phyloP scores from a whole-genome alignment of 2,888 invertebrate genomes.

The Cantharis rufa region DNA sequence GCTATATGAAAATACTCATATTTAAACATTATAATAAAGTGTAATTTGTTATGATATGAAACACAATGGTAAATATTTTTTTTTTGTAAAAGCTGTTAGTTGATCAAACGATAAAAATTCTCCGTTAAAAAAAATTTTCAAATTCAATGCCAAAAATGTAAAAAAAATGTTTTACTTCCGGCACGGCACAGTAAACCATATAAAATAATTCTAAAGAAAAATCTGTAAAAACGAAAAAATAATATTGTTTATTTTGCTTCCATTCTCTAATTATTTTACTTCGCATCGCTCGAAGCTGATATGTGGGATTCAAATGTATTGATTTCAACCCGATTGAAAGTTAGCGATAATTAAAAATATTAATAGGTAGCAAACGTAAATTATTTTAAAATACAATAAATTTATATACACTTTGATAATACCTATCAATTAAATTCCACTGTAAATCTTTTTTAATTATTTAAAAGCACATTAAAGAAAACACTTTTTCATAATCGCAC shows the following conservation, averaged over 20 bases:
- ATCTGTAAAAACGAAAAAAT: neutral
- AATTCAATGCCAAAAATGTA: neutral
- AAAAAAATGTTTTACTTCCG: neutral
- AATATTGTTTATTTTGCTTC: neutral
- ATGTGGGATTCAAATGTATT: too few species aligned
- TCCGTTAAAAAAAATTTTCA: neutral
- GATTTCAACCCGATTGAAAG: neutral
- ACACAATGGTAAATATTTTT: neutral
- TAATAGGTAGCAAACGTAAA: too few species aligned
- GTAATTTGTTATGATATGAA: neutral
- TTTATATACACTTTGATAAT: neutral
- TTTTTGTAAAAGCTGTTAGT: neutral
- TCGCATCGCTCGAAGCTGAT: too few species aligned
- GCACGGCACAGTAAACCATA: neutral
- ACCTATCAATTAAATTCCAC: neutral
- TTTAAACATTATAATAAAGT: neutral
- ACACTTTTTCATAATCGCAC: neutral
- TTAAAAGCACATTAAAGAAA: neutral
- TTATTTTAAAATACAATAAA: neutral
- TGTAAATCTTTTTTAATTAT: neutral
- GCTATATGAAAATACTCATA: neutral
- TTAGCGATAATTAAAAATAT: too few species aligned
- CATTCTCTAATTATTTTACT: neutral
- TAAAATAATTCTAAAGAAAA: neutral
- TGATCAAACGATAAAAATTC: neutral